Evolutionary conservation across 2,888 invertebrate genomes (phyloP).

Genomic region (Ophraella communa): DNA sequence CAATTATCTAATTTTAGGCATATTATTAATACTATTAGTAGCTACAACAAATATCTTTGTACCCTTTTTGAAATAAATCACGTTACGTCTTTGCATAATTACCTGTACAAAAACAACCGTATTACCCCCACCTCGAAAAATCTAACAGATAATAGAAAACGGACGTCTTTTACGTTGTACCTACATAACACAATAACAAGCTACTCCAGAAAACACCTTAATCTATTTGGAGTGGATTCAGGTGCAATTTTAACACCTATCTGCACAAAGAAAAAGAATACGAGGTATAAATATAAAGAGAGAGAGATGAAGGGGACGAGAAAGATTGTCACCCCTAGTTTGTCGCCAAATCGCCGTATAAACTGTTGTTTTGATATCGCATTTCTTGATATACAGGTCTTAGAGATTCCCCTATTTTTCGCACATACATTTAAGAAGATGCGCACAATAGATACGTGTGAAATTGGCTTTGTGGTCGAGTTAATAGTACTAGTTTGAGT

Average conservation of each 20-base stretch:
- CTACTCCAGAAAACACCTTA: constrained; percentile 52
- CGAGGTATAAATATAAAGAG: too few species aligned
- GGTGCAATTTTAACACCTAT: constrained; percentile 58
- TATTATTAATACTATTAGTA: too few species aligned
- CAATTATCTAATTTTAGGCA: too few species aligned
- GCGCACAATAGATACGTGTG: constrained; percentile 47
- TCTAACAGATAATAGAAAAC: constrained; percentile 24
- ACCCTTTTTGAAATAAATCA: background rate
- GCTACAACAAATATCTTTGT: too few species aligned
- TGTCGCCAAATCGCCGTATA: constrained; percentile 52
- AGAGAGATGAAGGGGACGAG: constrained; percentile 26
- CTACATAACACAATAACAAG: constrained; percentile 40
- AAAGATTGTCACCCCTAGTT: constrained; percentile 40
- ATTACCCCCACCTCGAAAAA: constrained; percentile 6
- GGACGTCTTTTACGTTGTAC: constrained; percentile 42
- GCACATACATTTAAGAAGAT: constrained; percentile 40
- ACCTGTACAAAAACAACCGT: background rate
- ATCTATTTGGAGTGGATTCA: constrained; percentile 58
- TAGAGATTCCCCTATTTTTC: constrained; percentile 40
- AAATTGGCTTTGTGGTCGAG: constrained; percentile 52
- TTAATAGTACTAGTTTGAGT: constrained; percentile 43
- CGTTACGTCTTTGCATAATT: constrained; percentile 6
- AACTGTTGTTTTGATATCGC: constrained; percentile 50
- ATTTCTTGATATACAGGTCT: constrained; percentile 38
- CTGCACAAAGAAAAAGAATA: constrained; percentile 41